These are phyloP conservation scores for Dichetophora obliterata DNA, from an alignment of 2,888 invertebrate species.

Conservation along the genomic window DNA sequence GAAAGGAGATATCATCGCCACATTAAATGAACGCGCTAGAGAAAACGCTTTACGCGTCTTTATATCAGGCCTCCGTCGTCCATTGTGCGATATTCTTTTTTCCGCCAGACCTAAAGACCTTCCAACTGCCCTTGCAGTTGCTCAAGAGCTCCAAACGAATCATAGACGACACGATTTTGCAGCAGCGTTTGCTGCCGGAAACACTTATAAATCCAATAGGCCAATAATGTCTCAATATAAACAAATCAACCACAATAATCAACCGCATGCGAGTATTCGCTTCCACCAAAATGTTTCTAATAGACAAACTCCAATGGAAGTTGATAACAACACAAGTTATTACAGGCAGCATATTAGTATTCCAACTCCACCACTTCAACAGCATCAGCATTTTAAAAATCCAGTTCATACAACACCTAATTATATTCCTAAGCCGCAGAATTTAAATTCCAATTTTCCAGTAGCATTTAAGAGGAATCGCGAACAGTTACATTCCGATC, in stretches of 20 bases:
- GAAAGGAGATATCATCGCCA: too few relatives aligned
- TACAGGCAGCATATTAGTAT: too few relatives aligned
- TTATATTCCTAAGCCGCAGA: constrained; percentile 21
- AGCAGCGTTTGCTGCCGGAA: background rate
- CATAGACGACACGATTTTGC: constrained; percentile 11
- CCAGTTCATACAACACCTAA: constrained; percentile 25
- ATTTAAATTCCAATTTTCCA: constrained; percentile 30
- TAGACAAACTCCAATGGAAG: too few relatives aligned
- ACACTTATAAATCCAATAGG: background rate
- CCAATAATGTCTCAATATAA: too few relatives aligned
- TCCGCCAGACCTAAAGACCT: constrained; percentile 7
- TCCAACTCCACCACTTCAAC: too few relatives aligned
- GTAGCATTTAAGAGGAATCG: constrained; percentile 34
- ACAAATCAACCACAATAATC: too few relatives aligned
- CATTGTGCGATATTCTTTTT: constrained; percentile 15
- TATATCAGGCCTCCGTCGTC: background rate
- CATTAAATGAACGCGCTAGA: too few relatives aligned
- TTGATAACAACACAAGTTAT: too few relatives aligned
- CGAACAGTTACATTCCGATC: constrained; percentile 2
- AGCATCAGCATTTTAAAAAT: constrained; percentile 32
- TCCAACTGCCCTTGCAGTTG: constrained; percentile 13
- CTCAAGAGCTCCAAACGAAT: constrained; percentile 18
- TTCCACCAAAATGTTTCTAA: too few relatives aligned
- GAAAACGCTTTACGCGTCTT: too few relatives aligned
- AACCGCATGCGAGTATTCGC: too few relatives aligned